Conservation (phyloP, 2,888 invertebrate species). For the Seira musarum region DNA sequence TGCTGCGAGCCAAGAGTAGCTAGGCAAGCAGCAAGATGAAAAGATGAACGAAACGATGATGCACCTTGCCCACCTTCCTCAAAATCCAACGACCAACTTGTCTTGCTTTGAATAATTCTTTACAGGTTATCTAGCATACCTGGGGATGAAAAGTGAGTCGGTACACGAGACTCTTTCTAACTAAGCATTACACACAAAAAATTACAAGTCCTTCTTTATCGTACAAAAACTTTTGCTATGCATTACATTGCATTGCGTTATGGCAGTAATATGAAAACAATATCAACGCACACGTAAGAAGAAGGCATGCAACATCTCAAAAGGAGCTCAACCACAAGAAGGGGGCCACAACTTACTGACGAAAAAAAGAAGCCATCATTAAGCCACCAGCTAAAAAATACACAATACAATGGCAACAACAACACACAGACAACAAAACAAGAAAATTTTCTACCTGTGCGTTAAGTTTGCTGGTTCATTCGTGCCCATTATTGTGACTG, state of each 20-base stretch:
- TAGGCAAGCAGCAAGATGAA: too few relatives aligned
- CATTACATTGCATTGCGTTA: not conserved
- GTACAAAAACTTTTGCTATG: not conserved
- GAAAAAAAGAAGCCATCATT: slow-evolving; percentile 54
- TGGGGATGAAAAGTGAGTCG: not conserved
- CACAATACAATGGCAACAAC: slow-evolving; percentile 9
- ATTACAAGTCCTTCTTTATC: not conserved
- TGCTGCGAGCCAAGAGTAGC: not conserved
- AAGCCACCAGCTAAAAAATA: slow-evolving; percentile 41
- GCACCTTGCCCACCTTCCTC: slow-evolving; percentile 61
- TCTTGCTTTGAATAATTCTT: slow-evolving; percentile 47
- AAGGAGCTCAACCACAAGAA: slow-evolving; percentile 58
- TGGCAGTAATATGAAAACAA: not conserved
- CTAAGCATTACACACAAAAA: slow-evolving; percentile 1
- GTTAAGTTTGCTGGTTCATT: slow-evolving; percentile 22
- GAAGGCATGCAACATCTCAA: slow-evolving; percentile 51
- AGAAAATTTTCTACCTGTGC: slow-evolving; percentile 49
- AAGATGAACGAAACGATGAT: slow-evolving; percentile 53
- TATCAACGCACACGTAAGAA: slow-evolving; percentile 43
- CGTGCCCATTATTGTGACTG: slow-evolving; percentile 37
- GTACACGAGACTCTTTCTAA: not conserved
- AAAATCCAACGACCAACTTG: slow-evolving; percentile 50
- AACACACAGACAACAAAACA: slow-evolving; percentile 37
- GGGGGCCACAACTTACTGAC: slow-evolving; percentile 55
- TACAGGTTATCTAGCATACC: slow-evolving; percentile 36